Conservation (phyloP, 2,113 vertebrate species). For the Pavo muticus region DNA sequence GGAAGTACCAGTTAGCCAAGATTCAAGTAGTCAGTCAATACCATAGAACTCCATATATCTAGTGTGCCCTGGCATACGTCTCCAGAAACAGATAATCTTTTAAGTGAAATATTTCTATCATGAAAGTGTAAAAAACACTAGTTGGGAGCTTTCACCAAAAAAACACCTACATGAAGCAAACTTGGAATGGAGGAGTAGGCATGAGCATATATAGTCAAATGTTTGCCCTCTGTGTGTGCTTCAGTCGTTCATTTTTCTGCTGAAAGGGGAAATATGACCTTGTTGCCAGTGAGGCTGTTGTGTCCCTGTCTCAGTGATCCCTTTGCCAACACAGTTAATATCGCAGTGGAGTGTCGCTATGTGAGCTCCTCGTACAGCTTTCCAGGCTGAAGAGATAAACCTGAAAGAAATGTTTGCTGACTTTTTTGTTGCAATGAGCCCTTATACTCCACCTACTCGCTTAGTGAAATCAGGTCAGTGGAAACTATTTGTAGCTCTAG, state of each 20-base stretch:
- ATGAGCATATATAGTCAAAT: not conserved
- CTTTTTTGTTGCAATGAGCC: not conserved
- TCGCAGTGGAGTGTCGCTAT: not conserved
- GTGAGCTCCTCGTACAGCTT: not conserved
- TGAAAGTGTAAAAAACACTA: not conserved
- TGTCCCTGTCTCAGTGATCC: not conserved
- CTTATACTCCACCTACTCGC: slow-evolving; percentile 56
- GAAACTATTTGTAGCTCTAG: slow-evolving; percentile 55
- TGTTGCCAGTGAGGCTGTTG: not conserved
- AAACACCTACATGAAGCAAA: not conserved
- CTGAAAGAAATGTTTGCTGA: not conserved
- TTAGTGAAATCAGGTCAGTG: slow-evolving; percentile 68
- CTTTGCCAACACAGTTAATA: not conserved
- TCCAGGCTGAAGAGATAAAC: not conserved
- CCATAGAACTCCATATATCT: rapidly evolving
- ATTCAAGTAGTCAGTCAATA: not conserved
- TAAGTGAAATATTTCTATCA: not conserved
- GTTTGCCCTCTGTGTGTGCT: not conserved
- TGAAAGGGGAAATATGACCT: not conserved
- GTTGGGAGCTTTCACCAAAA: not conserved
- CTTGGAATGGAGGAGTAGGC: not conserved
- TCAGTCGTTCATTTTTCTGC: not conserved
- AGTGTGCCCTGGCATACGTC: not conserved
- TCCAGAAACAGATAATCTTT: not conserved
- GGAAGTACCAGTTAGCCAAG: not conserved